Percentiles rank a stretch among this genome's conserved stretches.
Conservation (phyloP, 2,113 vertebrate species). For the Gadus macrocephalus region DNA sequence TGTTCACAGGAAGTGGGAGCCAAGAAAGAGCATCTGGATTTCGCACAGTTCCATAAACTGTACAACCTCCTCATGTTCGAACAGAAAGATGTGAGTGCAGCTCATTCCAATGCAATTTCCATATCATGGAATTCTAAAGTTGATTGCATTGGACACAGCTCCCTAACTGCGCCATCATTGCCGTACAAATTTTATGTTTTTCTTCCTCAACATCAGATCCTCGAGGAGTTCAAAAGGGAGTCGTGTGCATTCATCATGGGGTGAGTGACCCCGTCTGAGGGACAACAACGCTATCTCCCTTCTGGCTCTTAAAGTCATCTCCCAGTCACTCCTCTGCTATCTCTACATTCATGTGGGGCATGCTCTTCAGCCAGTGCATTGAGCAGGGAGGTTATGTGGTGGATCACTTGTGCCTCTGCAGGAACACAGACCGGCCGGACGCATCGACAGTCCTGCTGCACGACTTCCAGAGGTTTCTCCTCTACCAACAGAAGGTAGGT, state of each 20-base stretch:
- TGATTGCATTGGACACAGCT: no score
- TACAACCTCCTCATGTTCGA: conserved; percentile 98
- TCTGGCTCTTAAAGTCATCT: no score
- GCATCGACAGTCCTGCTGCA: conserved; percentile 84
- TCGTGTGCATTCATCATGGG: conserved; percentile 91
- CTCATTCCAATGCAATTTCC: background rate
- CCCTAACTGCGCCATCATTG: background rate
- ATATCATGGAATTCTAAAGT: no score
- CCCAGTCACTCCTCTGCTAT: no score
- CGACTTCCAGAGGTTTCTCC: conserved; percentile 92
- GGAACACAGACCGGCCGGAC: conserved; percentile 87
- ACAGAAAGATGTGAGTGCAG: conserved; percentile 80
- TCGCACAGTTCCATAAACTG: conserved; percentile 93
- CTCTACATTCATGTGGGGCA: no score
- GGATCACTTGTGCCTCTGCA: conserved; percentile 41
- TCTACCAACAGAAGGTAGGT: conserved; percentile 87
- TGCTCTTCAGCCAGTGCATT: no score
- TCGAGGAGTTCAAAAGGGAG: conserved; percentile 93
- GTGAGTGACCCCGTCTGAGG: conserved; percentile 63
- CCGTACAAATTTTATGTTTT: background rate
- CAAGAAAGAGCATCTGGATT: conserved; percentile 87
- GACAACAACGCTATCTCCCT: no score
- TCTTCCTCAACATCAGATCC: conserved; percentile 73
- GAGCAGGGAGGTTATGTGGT: background rate
- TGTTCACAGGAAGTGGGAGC: conserved; percentile 80